Conservation (phyloP, 2,888 invertebrate species). For the Octonoba sinensis region DNA sequence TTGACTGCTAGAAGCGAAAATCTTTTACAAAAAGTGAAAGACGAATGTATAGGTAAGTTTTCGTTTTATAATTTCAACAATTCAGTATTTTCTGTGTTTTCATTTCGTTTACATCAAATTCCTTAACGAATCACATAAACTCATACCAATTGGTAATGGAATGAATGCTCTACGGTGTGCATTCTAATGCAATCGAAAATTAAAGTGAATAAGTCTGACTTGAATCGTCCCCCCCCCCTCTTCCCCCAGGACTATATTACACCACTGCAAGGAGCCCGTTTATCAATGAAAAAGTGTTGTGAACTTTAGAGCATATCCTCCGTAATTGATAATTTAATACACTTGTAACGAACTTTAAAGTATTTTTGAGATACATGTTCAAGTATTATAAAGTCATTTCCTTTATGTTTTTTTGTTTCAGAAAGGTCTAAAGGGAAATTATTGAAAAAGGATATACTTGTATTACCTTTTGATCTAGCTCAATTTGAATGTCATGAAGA, state of each 20-base stretch:
- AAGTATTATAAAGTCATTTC: too few species aligned
- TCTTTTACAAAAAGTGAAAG: slow-evolving; percentile 78
- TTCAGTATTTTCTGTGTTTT: neutral
- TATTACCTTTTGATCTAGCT: slow-evolving; percentile 64
- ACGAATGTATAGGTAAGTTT: slow-evolving; percentile 75
- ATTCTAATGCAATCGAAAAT: too few species aligned
- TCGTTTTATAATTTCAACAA: neutral
- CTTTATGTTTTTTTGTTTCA: slow-evolving; percentile 7
- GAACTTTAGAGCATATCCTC: too few species aligned
- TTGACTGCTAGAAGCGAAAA: slow-evolving; percentile 78
- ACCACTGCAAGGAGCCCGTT: too few species aligned
- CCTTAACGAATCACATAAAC: neutral
- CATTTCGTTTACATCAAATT: neutral
- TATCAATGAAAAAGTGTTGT: too few species aligned
- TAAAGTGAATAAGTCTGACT: too few species aligned
- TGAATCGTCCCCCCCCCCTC: too few species aligned
- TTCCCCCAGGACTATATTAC: too few species aligned
- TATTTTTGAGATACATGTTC: too few species aligned
- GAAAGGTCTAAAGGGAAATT: slow-evolving; percentile 50
- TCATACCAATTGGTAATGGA: neutral
- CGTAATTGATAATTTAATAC: too few species aligned
- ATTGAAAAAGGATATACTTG: slow-evolving; percentile 57
- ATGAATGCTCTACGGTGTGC: neutral
- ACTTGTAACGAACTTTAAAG: too few species aligned
- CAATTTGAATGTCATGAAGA: slow-evolving; percentile 68